phyloP scores from a whole-genome alignment of 2,797 vertebrate genomes.

The Podarcis lilfordi region DNA sequence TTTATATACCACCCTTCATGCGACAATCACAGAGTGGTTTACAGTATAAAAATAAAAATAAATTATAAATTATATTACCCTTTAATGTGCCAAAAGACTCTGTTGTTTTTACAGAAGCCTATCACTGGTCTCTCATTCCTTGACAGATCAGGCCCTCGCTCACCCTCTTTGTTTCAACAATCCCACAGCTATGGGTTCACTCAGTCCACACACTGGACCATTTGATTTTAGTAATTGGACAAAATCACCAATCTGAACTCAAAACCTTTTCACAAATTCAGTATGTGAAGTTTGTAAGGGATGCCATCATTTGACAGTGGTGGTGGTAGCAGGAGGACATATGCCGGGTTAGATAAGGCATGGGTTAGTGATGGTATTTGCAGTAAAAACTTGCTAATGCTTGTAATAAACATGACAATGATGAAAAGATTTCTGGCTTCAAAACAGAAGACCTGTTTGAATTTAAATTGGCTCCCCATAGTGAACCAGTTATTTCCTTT shows the following conservation, averaged over 20 bases:
- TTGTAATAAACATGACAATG: slow-evolving; percentile 57
- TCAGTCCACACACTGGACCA: neutral
- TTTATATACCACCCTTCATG: too few relatives aligned
- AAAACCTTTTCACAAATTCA: neutral
- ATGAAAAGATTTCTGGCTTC: slow-evolving; percentile 65
- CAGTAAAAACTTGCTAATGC: slow-evolving; percentile 53
- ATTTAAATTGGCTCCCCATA: slow-evolving; percentile 60
- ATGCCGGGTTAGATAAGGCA: neutral
- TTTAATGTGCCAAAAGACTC: too few relatives aligned
- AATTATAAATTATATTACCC: too few relatives aligned
- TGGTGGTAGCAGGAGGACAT: too few relatives aligned
- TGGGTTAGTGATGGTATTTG: slow-evolving; percentile 29
- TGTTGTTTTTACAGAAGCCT: neutral
- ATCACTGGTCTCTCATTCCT: neutral
- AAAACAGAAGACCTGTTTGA: slow-evolving; percentile 67
- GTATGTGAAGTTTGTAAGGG: neutral
- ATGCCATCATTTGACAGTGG: neutral
- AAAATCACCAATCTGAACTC: neutral
- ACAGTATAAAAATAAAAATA: too few relatives aligned
- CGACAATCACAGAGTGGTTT: too few relatives aligned
- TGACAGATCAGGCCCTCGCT: neutral
- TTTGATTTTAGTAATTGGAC: neutral
- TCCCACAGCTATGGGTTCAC: neutral
- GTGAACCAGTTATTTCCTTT: slow-evolving; percentile 59
- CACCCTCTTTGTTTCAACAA: neutral